These are phyloP conservation scores for Eclectus roratus DNA, from an alignment of 2,113 vertebrate species.

Conservation along the genomic window DNA sequence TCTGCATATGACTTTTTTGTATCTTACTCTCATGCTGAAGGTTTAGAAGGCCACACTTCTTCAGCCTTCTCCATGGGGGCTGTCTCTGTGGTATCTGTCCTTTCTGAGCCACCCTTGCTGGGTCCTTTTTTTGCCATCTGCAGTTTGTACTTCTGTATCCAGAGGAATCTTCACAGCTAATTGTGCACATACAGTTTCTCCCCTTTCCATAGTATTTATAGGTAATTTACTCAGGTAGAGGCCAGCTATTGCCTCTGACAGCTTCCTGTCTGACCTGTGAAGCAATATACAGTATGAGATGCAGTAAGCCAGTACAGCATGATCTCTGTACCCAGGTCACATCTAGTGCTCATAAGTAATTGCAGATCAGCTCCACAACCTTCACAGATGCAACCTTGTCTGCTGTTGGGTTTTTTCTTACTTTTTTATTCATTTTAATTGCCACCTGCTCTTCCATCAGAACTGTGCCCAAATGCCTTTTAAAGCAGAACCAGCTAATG, in stretches of 20 bases:
- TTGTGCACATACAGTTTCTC: not conserved
- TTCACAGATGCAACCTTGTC: slow-evolving; percentile 1
- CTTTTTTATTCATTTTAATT: not conserved
- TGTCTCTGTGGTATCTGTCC: not conserved
- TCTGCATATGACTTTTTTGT: not conserved
- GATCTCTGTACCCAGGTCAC: not conserved
- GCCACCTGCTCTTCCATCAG: not conserved
- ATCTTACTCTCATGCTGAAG: not conserved
- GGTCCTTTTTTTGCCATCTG: not conserved
- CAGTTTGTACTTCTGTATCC: not conserved
- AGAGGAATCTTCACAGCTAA: not conserved
- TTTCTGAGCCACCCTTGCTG: not conserved
- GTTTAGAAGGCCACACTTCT: not conserved
- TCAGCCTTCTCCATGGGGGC: not conserved
- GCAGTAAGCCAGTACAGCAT: not conserved
- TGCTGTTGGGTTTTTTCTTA: not conserved
- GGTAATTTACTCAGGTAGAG: not conserved
- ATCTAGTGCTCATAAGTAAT: not conserved
- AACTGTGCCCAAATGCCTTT: not conserved
- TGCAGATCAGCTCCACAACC: not conserved
- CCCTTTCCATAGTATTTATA: not conserved
- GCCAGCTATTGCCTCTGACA: not conserved
- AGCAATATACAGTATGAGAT: not conserved
- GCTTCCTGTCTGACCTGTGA: not conserved
- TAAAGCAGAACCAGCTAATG: not conserved